Percentiles rank a stretch among this genome's conserved stretches.
These are phyloP conservation scores for Leucania comma DNA, from an alignment of 2,888 invertebrate species.

Conservation along the genomic window DNA sequence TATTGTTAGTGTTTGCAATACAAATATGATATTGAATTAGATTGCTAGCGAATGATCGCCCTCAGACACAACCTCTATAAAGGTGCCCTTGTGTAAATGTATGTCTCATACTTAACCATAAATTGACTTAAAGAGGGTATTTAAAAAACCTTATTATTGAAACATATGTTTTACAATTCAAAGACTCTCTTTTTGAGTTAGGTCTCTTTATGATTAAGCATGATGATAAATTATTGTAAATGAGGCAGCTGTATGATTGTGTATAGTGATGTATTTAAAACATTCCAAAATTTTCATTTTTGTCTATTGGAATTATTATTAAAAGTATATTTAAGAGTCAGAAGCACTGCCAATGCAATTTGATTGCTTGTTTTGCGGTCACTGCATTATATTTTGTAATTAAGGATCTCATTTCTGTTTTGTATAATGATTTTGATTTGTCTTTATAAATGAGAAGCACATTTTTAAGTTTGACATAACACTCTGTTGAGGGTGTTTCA, in stretches of 20 bases:
- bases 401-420: slow-evolving; percentile 69
- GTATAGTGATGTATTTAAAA: slow-evolving; percentile 53
- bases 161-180: too few relatives aligned
- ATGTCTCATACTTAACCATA: neutral
- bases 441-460: slow-evolving; percentile 53
- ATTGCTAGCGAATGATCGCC: slow-evolving; percentile 36
- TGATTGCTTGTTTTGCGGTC: slow-evolving; percentile 66
- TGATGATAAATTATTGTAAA: slow-evolving; percentile 15
- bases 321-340: slow-evolving; percentile 56
- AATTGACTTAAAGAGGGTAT: too few relatives aligned
- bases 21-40: slow-evolving; percentile 13
- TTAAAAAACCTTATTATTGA: too few relatives aligned
- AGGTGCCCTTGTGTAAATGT: slow-evolving; percentile 44
- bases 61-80: slow-evolving; percentile 12
- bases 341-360: slow-evolving; percentile 69
- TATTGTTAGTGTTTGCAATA: too few relatives aligned
- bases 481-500: slow-evolving; percentile 44
- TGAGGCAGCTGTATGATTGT: slow-evolving; percentile 50
- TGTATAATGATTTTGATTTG: slow-evolving; percentile 57
- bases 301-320: slow-evolving; percentile 57
- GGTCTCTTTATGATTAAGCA: too few relatives aligned
- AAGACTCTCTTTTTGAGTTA: too few relatives aligned
- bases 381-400: slow-evolving; percentile 65
- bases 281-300: slow-evolving; percentile 66
- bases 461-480: slow-evolving; percentile 39